Base-by-base conservation (phyloP, 2,888 invertebrate species). In the Lithophane semibrunnea region DNA sequence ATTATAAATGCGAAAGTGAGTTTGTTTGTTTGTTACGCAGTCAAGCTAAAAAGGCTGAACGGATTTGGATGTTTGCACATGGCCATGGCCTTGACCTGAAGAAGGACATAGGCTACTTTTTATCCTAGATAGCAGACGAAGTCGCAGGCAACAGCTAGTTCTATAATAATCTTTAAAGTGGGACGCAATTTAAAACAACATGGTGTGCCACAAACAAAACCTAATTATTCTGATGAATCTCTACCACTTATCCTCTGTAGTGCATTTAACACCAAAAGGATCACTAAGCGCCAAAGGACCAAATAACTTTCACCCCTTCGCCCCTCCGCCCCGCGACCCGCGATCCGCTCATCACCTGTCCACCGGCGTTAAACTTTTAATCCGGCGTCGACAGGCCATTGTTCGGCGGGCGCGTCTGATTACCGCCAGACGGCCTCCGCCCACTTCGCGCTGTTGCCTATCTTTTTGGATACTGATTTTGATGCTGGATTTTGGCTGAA, bases 351-450 rank as follows among this genome's bases (percentile, higher is more conserved):
- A 75, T 88, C 74, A 86, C 89, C 90, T 88, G 85, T 70, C 79
- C 83, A 81, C 60, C 42, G 66, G 71, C 73, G 87, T 84, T 83
- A 90, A 94, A 95, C 93, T 95, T 95, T 94, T 94, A 95, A 95
- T 95, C 95, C 94, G 91, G 90, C 93, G 94, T 90, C 92, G 93
- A 91, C 93, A 88, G 90, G 88, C 89, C 91, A 94, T 94, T 94
- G 95, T 94, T 93, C 91, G 92, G 91, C 82, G 79, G 79, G 88
- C 91, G 89, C 91, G 91, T 88, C 92, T 94, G 94, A 94, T 95
- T 94, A 94, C 93, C 88, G 91, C 83, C 90, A 87, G 88, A 87
- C 88, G 88, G 84, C 86, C 85, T 76, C 85, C 84, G 29, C 83
- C 77, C 84, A 80, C 80, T 79, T 77, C 74, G 78, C 82, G 68